Conservation (phyloP, 2,113 vertebrate species). For the Dolichallabes microphthalmus region DNA sequence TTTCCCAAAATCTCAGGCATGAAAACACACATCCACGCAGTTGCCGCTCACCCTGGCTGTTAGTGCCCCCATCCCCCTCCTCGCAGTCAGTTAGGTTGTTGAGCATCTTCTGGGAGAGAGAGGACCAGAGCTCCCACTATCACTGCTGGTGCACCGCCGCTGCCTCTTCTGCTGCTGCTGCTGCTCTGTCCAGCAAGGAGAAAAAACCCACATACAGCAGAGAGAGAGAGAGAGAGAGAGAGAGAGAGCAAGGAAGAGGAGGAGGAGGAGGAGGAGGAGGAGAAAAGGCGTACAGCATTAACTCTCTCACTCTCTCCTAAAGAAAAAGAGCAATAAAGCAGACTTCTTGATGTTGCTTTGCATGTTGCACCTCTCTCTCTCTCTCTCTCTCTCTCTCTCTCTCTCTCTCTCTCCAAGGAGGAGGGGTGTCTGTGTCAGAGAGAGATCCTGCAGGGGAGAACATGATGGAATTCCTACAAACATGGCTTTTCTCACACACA, state of each 20-base stretch:
- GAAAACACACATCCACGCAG: not conserved
- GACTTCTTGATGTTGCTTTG: conserved; percentile 44
- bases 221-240: not conserved
- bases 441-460: conserved; percentile 66
- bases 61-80: conserved; percentile 45
- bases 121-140: conserved; percentile 17
- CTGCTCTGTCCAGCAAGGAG: conserved; percentile 33
- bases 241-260: conserved; percentile 24
- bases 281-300: conserved; percentile 26
- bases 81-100: conserved; percentile 45
- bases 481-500: conserved; percentile 60
- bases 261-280: conserved; percentile 38
- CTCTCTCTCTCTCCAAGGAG: conserved; percentile 70
- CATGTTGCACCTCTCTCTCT: conserved; percentile 52
- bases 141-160: conserved; percentile 24
- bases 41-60: conserved; percentile 41
- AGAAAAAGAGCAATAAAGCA: conserved; percentile 40
- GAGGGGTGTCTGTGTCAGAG: conserved; percentile 60
- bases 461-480: conserved; percentile 76
- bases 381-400: conserved; percentile 57
- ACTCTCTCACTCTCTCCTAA: conserved; percentile 46
- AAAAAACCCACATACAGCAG: not conserved
- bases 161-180: conserved; percentile 14
- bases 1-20: not conserved
- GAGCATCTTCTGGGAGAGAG: conserved; percentile 42